These are phyloP conservation scores for Drosophila yakuba DNA, from an alignment of 1,140 invertebrate species.

Conservation along the genomic window DNA sequence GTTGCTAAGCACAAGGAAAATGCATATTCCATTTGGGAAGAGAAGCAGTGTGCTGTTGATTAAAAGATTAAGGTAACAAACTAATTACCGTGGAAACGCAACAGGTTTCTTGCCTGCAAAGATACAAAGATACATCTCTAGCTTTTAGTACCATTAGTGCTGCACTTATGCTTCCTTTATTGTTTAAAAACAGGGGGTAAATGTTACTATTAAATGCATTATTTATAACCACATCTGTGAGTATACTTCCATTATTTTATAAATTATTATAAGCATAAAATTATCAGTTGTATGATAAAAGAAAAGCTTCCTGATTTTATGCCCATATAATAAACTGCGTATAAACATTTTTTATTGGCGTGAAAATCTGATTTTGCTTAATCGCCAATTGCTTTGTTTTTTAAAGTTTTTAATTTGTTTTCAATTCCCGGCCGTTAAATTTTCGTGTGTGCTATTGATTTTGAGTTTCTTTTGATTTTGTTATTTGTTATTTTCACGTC, in stretches of 20 bases:
- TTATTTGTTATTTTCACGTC: conserved; percentile 55
- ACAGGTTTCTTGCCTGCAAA: no score
- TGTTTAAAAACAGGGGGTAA: no score
- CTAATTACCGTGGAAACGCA: no score
- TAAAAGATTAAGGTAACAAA: no score
- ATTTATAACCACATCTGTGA: no score
- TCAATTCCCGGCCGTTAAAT: conserved; percentile 39
- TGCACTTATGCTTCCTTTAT: no score
- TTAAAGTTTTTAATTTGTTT: conserved; percentile 10
- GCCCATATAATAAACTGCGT: not conserved
- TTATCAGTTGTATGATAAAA: no score
- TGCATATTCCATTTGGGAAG: conserved; percentile 19
- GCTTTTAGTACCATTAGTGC: no score
- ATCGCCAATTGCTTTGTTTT: conserved; percentile 30
- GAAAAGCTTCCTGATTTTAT: not conserved
- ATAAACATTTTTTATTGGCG: not conserved
- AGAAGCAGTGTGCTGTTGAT: not conserved
- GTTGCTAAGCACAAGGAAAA: conserved; percentile 34
- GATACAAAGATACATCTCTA: no score
- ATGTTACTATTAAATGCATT: no score
- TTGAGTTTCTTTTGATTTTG: conserved; percentile 39
- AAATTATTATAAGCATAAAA: no score
- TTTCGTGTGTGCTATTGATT: conserved; percentile 24
- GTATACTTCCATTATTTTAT: no score
- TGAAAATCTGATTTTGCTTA: not conserved